Percentiles rank a stretch among this genome's conserved stretches.
phyloP scores from a whole-genome alignment of 2,888 invertebrate genomes.

The Drosophila acutilabella region DNA sequence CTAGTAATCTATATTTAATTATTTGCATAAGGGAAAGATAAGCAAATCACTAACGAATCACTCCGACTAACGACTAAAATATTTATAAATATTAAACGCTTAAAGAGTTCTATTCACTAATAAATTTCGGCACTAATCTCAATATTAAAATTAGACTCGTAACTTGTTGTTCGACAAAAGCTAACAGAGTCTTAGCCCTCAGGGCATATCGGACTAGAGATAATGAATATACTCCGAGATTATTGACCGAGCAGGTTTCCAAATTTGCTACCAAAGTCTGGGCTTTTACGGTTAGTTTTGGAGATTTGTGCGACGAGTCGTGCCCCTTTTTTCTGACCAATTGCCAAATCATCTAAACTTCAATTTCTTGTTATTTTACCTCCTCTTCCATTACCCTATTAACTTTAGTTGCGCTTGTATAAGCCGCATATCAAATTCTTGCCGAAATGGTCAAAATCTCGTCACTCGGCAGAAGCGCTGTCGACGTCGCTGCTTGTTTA shows the following conservation, averaged over 20 bases:
- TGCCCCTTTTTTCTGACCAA: slow-evolving; percentile 11
- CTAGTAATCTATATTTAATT: not conserved
- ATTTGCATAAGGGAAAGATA: slow-evolving; percentile 22
- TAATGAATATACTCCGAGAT: slow-evolving; percentile 9
- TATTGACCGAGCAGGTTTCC: slow-evolving; percentile 14
- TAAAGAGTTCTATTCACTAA: slow-evolving; percentile 10
- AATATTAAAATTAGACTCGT: slow-evolving; percentile 15
- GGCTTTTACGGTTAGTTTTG: slow-evolving; percentile 6
- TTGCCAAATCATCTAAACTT: slow-evolving; percentile 15
- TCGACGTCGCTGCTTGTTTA: slow-evolving; percentile 48
- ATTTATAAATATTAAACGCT: slow-evolving; percentile 1
- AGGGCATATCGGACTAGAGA: slow-evolving; percentile 8
- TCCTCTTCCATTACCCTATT: not conserved
- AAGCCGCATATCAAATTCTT: slow-evolving; percentile 70
- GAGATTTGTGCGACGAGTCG: slow-evolving; percentile 12
- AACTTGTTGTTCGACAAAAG: slow-evolving; percentile 6
- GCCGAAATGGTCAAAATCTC: slow-evolving; percentile 48
- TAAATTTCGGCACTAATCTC: slow-evolving; percentile 4
- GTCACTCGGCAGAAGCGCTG: slow-evolving; percentile 18
- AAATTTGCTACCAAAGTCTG: not conserved
- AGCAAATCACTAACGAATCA: slow-evolving; percentile 6
- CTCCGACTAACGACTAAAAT: slow-evolving; percentile 1
- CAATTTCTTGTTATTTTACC: not conserved
- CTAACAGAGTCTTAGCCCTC: not conserved
- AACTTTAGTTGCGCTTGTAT: slow-evolving; percentile 39